Conservation (phyloP, 2,113 vertebrate species). For the Condylura cristata region DNA sequence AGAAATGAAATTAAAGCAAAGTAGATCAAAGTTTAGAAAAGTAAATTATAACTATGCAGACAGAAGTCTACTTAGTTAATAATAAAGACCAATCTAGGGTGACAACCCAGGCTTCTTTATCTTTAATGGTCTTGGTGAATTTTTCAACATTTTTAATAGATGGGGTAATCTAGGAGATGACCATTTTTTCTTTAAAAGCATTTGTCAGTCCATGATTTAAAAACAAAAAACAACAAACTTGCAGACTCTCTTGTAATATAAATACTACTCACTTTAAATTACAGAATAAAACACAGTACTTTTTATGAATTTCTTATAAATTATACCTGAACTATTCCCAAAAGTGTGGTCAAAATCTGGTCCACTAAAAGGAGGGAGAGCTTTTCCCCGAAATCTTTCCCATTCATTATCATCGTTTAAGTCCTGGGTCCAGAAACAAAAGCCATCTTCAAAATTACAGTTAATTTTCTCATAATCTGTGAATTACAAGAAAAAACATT, state of each 20-base stretch:
- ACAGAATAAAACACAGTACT: accelerated
- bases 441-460: slow-evolving; percentile 92
- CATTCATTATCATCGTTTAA: slow-evolving; percentile 87
- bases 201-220: not conserved
- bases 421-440: slow-evolving; percentile 94
- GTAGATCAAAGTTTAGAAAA: not conserved
- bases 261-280: not conserved
- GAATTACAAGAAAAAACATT: slow-evolving; percentile 48
- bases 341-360: slow-evolving; percentile 93
- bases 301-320: not conserved
- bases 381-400: slow-evolving; percentile 84
- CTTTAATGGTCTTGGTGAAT: not conserved
- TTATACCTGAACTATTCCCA: slow-evolving; percentile 90
- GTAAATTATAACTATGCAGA: not conserved
- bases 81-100: not conserved
- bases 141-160: not conserved
- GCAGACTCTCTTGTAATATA: not conserved
- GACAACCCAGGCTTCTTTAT: not conserved
- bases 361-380: slow-evolving; percentile 85
- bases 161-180: not conserved
- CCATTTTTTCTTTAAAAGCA: not conserved
- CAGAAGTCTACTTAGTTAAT: not conserved
- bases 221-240: not conserved
- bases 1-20: slow-evolving; percentile 46
- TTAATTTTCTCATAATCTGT: slow-evolving; percentile 91